phyloP scores from a whole-genome alignment of 2,113 vertebrate genomes.

The Murina feae region DNA sequence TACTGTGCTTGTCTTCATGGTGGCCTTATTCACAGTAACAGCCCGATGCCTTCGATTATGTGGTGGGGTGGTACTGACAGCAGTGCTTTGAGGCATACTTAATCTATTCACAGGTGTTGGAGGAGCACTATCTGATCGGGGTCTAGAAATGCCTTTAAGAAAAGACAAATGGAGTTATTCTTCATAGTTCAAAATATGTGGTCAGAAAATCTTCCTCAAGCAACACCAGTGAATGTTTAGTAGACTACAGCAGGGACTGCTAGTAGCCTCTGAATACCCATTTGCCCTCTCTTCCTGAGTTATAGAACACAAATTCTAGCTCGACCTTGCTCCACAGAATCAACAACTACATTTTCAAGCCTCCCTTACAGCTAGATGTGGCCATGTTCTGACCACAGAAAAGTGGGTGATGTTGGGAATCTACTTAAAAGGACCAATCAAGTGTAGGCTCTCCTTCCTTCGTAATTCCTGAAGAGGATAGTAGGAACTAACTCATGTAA shows the following conservation, averaged over 20 bases:
- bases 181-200: conserved; percentile 4
- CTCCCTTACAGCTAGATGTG: not conserved
- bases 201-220: conserved; percentile 25
- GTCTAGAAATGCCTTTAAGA: conserved; percentile 91
- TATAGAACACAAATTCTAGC: conserved; percentile 3
- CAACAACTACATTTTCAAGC: conserved; percentile 5
- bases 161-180: conserved; percentile 47
- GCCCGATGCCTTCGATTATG: conserved; percentile 91
- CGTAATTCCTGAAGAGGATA: not conserved
- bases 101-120: conserved; percentile 94
- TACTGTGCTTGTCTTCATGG: conserved; percentile 92
- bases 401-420: not conserved
- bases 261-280: not conserved
- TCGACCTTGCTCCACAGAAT: not conserved
- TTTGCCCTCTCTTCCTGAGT: not conserved
- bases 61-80: conserved; percentile 94
- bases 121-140: conserved; percentile 92
- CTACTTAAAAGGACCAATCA: not conserved
- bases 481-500: not conserved
- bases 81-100: conserved; percentile 92
- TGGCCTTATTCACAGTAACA: conserved; percentile 90
- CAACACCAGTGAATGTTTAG: not conserved
- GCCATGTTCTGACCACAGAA: not conserved
- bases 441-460: not conserved
- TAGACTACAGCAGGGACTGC: not conserved